Percentiles rank a stretch among this genome's conserved stretches.
phyloP scores from a whole-genome alignment of 1,140 invertebrate genomes.

The Drosophila willistoni region DNA sequence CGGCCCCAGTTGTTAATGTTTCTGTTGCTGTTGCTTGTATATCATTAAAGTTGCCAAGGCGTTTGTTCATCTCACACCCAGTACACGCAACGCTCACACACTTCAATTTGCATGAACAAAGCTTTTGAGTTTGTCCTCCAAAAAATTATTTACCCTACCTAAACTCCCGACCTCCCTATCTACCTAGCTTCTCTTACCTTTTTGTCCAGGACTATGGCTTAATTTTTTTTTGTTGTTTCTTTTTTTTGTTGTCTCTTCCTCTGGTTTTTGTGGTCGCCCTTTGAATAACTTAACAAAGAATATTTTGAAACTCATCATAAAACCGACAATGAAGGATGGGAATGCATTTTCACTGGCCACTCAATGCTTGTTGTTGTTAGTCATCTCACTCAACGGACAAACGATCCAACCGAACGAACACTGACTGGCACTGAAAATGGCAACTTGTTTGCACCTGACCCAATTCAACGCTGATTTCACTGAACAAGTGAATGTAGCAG shows the following conservation, averaged over 20 bases:
- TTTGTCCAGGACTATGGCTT: conserved; percentile 62
- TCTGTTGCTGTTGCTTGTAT: conserved; percentile 61
- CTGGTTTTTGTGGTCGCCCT: conserved; percentile 21
- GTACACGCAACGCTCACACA: conserved; percentile 11
- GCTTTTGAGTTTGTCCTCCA: conserved; percentile 48
- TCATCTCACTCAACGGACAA: neutral
- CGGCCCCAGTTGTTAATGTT: conserved; percentile 38
- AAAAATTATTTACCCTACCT: conserved; percentile 22
- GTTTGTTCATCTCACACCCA: conserved; percentile 43
- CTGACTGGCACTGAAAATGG: neutral
- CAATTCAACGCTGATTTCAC: conserved; percentile 45
- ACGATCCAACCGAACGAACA: neutral
- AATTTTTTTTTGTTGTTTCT: conserved; percentile 41
- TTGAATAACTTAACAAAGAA: conserved; percentile 61
- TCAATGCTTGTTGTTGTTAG: conserved; percentile 1
- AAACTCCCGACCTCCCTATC: neutral
- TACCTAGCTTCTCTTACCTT: neutral
- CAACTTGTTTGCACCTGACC: conserved; percentile 42
- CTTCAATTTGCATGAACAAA: conserved; percentile 78
- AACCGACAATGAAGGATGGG: neutral
- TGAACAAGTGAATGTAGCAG: conserved; percentile 27
- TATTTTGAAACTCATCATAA: conserved; percentile 11
- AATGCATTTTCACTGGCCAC: conserved; percentile 1
- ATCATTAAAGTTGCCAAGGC: conserved; percentile 55
- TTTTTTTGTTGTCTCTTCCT: neutral